Conservation (phyloP, 2,888 invertebrate species). For the Acanthosepion lycidas region DNA sequence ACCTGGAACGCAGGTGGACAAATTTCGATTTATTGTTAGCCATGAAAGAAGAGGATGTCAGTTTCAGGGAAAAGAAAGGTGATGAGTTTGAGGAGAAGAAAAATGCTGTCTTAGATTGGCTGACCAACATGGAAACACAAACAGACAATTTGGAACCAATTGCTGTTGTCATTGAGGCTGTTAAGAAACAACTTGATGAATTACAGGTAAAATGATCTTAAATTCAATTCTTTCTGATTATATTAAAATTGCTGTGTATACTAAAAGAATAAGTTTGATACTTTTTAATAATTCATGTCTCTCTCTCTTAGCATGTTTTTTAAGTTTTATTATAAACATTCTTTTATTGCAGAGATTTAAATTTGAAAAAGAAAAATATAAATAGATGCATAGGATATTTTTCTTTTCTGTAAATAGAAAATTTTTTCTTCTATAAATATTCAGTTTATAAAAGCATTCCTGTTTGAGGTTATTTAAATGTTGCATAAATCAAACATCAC, state of each 20-base stretch:
- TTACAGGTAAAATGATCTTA: slow-evolving; percentile 70
- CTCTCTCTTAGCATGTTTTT: too few relatives aligned
- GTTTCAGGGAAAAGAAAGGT: slow-evolving; percentile 88
- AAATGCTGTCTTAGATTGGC: slow-evolving; percentile 89
- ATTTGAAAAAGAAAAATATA: too few relatives aligned
- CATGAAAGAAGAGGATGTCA: slow-evolving; percentile 88
- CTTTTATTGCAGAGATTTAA: too few relatives aligned
- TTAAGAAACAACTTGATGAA: slow-evolving; percentile 84
- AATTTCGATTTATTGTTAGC: slow-evolving; percentile 87
- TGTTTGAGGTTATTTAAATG: too few relatives aligned
- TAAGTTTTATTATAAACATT: too few relatives aligned
- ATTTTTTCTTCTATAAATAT: too few relatives aligned
- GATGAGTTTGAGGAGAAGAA: slow-evolving; percentile 89
- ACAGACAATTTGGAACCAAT: slow-evolving; percentile 87
- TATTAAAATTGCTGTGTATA: neutral
- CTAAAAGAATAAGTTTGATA: neutral
- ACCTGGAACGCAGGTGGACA: slow-evolving; percentile 90
- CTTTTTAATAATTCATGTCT: too few relatives aligned
- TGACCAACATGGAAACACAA: slow-evolving; percentile 85
- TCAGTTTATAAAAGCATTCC: too few relatives aligned
- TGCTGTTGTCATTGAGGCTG: slow-evolving; percentile 88
- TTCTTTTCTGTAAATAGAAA: too few relatives aligned
- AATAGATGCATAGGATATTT: too few relatives aligned
- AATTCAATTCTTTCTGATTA: neutral
- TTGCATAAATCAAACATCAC: too few relatives aligned